Base-by-base conservation (phyloP, 2,888 invertebrate species). In the Ectemnius lituratus region DNA sequence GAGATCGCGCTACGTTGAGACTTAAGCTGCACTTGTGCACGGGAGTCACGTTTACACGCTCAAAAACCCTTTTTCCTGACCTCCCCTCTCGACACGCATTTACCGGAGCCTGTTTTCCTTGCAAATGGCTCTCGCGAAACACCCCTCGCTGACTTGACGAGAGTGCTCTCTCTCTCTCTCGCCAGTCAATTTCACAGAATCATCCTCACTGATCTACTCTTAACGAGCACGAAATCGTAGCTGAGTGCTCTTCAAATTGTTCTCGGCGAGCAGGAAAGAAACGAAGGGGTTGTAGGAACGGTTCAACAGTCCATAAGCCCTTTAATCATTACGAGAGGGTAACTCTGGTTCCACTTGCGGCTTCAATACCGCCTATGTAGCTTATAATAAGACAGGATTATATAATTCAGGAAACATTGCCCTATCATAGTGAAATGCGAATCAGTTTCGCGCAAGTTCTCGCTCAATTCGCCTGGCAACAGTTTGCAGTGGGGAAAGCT, bases 1-100 rank as follows among this genome's bases (percentile, higher is more conserved):
- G 18, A 64, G 64, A 27, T 52, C 16, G n/a, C 16, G 52, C 52
- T 13, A 4, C 62, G 23, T 6, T 11, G 14, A 27, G 47, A 49
- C 62, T 62, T 62, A 49, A 62, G 23, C 62, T 62, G 37, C 13
- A 49, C 47, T 23, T 62, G 14, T 49, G 62, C 62, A 49, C 62
- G n/a, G 23, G 45, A 37, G 61, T 61, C 61, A 61, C 61, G 61
- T 61, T 61, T 16, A 8, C 61, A n/a, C 60, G 60, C 27, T 27
- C 27, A 52, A 52, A 52, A 52, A 52, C 16, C 14, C 52, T 52
- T 52, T 52, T 52, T 52, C 49, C 52, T 37, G 37, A 6, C 37
- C 37, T 4, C 37, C 37, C 37, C 28, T 37, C 3, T 8, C 37
- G 37, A 37, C n/a, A 52, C 52, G 52, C 16, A 52, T 52, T 52